A percentile compares a stretch with the other conserved stretches of the same genome.
These are phyloP conservation scores for Sebastolobus alascanus DNA, from an alignment of 2,797 vertebrate genomes.

Conservation along the genomic window DNA sequence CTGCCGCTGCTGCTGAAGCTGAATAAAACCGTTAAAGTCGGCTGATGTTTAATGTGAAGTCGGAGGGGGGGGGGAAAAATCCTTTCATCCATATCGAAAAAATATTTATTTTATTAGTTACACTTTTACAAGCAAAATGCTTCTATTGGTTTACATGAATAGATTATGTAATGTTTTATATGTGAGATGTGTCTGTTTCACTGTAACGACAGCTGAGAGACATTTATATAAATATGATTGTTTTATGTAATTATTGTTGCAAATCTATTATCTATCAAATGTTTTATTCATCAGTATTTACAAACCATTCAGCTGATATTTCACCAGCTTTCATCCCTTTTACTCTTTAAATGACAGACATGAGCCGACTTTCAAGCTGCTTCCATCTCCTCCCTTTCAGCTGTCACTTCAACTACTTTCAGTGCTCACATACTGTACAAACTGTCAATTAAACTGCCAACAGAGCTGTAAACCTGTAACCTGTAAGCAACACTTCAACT, in stretches of 20 bases:
- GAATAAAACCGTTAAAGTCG: conserved; percentile 37
- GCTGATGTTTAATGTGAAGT: conserved; percentile 23
- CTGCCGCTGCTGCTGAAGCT: conserved; percentile 34
- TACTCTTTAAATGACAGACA: background rate
- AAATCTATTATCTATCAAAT: background rate
- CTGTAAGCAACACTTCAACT: too few species aligned
- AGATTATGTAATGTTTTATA: background rate
- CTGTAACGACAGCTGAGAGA: background rate
- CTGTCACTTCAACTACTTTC: background rate
- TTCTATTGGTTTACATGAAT: background rate
- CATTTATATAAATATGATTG: background rate
- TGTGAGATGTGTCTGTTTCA: too few species aligned
- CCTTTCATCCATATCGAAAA: conserved; percentile 19
- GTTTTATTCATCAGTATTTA: background rate
- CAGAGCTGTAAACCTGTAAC: too few species aligned
- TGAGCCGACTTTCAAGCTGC: background rate
- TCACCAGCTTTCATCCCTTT: background rate
- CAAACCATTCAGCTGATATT: background rate
- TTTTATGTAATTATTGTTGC: background rate
- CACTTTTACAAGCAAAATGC: background rate
- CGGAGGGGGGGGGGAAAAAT: background rate
- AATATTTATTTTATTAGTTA: background rate
- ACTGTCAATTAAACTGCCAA: too few species aligned
- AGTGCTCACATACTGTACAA: background rate
- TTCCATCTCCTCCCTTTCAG: background rate